phyloP scores from a whole-genome alignment of 2,888 invertebrate genomes.

The Isotomurus palustris region DNA sequence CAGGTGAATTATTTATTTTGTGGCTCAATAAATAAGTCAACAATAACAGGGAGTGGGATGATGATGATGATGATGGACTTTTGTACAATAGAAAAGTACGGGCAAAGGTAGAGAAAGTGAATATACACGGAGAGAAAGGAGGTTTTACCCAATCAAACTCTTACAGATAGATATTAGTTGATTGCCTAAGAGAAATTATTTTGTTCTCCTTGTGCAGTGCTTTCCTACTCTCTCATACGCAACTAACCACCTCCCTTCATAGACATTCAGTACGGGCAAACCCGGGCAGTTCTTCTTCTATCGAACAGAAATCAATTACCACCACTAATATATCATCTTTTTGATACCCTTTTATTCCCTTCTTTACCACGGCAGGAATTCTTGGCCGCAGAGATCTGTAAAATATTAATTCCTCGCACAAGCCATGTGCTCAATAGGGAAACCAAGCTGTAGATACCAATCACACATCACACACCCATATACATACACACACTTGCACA shows the following conservation, averaged over 20 bases:
- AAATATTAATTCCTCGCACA: slow-evolving; percentile 10
- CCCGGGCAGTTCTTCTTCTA: not conserved
- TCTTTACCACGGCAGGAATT: not conserved
- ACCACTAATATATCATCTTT: slow-evolving; percentile 4
- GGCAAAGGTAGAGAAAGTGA: not conserved
- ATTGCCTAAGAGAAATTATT: not conserved
- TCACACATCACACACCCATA: not conserved
- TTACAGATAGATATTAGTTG: not conserved
- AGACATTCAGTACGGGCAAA: not conserved
- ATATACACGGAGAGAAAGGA: not conserved
- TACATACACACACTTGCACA: no score
- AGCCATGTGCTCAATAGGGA: not conserved
- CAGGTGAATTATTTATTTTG: not conserved
- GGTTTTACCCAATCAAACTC: not conserved
- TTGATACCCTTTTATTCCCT: not conserved
- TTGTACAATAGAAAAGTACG: no score
- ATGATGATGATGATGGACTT: not conserved
- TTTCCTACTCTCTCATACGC: not conserved
- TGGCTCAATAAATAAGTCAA: not conserved
- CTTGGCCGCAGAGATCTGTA: not conserved
- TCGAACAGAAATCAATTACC: slow-evolving; percentile 9
- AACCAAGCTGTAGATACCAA: not conserved
- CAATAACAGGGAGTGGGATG: not conserved
- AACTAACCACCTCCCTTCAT: not conserved
- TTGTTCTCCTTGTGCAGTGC: not conserved